These are phyloP conservation scores for Pongo pygmaeus DNA, from an alignment of 2,113 vertebrate species.

Conservation along the genomic window DNA sequence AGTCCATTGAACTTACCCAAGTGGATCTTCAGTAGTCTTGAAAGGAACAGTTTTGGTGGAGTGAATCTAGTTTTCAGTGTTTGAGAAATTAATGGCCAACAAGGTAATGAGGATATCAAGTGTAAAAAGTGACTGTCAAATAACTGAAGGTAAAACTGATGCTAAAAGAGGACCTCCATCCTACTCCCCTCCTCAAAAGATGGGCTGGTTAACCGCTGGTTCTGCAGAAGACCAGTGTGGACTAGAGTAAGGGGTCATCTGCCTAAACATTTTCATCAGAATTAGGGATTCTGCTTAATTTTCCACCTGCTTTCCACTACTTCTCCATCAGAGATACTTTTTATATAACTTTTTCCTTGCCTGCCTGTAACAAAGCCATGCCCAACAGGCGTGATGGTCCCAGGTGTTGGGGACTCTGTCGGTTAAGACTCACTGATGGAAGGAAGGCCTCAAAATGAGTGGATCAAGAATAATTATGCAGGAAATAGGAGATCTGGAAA, in stretches of 20 bases:
- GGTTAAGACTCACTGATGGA: not conserved
- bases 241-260: not conserved
- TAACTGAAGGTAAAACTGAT: not conserved
- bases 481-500: not conserved
- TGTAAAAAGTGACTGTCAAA: not conserved
- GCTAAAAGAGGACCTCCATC: not conserved
- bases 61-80: too few species aligned
- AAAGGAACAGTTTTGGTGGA: not conserved
- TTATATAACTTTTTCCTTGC: too few species aligned
- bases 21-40: not conserved
- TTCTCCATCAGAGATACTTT: not conserved
- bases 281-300: not conserved
- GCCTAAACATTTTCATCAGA: too few species aligned
- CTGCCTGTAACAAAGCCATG: not conserved
- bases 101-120: not conserved
- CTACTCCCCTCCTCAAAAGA: not conserved
- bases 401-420: too few species aligned
- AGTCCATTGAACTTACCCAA: not conserved
- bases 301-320: not conserved
- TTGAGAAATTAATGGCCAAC: not conserved
- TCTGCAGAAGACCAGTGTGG: too few species aligned
- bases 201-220: not conserved
- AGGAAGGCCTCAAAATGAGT: not conserved
- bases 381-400: not conserved
- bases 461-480: too few species aligned